These are phyloP conservation scores for Danio kyathit DNA, from an alignment of 2,797 vertebrate species.

Conservation along the genomic window DNA sequence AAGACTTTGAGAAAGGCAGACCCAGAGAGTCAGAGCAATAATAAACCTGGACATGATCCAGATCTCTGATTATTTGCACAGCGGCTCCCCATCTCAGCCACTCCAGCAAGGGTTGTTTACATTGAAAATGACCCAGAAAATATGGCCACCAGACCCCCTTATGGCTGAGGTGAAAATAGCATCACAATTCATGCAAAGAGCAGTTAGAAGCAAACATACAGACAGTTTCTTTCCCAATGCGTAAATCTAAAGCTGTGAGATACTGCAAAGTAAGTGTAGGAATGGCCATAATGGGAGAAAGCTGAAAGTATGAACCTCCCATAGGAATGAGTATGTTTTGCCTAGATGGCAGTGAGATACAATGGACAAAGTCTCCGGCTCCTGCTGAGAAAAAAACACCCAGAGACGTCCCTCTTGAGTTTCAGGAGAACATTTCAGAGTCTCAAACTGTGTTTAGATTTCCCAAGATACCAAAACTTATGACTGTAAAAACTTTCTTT, in stretches of 20 bases:
- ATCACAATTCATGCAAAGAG: slow-evolving; percentile 8
- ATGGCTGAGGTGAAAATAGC: slow-evolving; percentile 41
- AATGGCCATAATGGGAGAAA: background rate
- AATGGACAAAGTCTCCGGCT: background rate
- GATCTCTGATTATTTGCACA: slow-evolving; percentile 61
- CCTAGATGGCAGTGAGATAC: slow-evolving; percentile 6
- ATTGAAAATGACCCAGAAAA: slow-evolving; percentile 55
- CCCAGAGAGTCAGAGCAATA: slow-evolving; percentile 53
- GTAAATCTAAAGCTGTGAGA: background rate
- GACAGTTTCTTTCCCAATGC: background rate
- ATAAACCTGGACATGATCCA: slow-evolving; percentile 58
- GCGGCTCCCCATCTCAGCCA: slow-evolving; percentile 48
- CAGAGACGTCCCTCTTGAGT: background rate
- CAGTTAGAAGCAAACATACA: slow-evolving; percentile 9
- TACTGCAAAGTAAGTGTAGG: slow-evolving; percentile 5
- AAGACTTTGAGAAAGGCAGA: slow-evolving; percentile 31
- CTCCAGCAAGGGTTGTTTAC: slow-evolving; percentile 56
- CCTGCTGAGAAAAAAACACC: background rate
- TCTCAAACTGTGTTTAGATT: background rate
- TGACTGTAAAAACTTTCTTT: background rate
- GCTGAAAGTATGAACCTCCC: background rate
- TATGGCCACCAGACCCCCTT: slow-evolving; percentile 37
- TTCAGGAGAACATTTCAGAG: background rate
- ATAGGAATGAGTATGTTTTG: background rate
- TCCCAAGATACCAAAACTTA: background rate